Percentiles rank a stretch among this genome's conserved stretches.
Conservation (phyloP, 2,113 vertebrate species). For the Aphyosemion australe region DNA sequence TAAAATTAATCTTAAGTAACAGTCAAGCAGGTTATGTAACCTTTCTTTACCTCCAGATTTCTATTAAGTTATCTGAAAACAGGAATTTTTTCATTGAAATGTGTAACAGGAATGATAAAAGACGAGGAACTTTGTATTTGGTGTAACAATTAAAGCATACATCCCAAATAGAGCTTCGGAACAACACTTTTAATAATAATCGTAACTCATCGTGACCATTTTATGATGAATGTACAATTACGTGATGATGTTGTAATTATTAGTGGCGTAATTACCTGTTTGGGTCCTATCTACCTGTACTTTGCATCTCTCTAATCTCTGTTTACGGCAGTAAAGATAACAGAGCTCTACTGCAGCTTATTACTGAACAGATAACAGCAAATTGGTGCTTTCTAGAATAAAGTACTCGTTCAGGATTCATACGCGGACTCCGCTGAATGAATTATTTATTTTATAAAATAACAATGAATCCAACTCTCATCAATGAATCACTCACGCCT, state of each 20-base stretch:
- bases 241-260: not conserved
- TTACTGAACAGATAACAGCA: conserved; percentile 36
- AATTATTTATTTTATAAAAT: conserved; percentile 21
- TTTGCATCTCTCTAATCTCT: conserved; percentile 62
- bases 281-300: conserved; percentile 55
- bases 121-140: not conserved
- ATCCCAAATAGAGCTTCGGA: not conserved
- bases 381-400: conserved; percentile 6
- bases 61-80: too few relatives aligned
- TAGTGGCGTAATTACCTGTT: conserved; percentile 31
- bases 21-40: too few relatives aligned
- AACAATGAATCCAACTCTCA: not conserved
- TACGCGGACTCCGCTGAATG: not conserved
- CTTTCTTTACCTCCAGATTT: too few relatives aligned
- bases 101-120: too few relatives aligned
- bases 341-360: conserved; percentile 10
- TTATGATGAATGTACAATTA: not conserved
- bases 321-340: conserved; percentile 68
- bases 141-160: not conserved
- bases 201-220: not conserved
- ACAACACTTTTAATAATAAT: not conserved
- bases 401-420: conserved; percentile 6
- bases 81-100: too few relatives aligned
- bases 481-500: conserved; percentile 1
- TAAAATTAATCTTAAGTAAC: too few relatives aligned